phyloP scores from a whole-genome alignment of 2,888 invertebrate species.

The Melangyna quadrimaculata region DNA sequence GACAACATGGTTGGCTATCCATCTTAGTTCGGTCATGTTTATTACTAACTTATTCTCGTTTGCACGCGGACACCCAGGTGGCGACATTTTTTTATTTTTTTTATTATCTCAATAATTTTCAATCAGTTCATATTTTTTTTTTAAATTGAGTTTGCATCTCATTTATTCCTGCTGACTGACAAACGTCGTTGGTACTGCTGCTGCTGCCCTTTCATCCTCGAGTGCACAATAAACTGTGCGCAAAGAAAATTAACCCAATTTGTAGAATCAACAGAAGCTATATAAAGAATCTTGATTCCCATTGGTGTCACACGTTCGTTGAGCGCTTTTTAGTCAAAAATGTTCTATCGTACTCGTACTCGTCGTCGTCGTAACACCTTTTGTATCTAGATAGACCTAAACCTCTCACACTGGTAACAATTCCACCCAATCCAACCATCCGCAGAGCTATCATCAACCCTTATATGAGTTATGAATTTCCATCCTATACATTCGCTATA shows the following conservation, averaged over 20 bases:
- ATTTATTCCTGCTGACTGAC: slow-evolving; percentile 13
- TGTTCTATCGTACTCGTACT: not conserved
- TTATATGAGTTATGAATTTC: slow-evolving; percentile 40
- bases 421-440: not conserved
- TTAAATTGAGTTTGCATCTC: slow-evolving; percentile 4
- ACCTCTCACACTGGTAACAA: not conserved
- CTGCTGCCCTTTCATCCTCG: not conserved
- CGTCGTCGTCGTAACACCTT: not conserved
- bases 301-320: slow-evolving; percentile 29
- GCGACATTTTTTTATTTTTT: not conserved
- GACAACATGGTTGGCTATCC: not conserved
- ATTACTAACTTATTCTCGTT: not conserved
- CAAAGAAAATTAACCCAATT: slow-evolving; percentile 66
- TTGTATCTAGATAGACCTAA: slow-evolving; percentile 18
- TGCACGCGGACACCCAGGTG: not conserved
- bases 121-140: not conserved
- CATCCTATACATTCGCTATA: slow-evolving; percentile 15
- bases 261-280: slow-evolving; percentile 48
- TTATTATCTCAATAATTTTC: not conserved
- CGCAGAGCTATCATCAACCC: not conserved
- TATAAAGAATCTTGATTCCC: slow-evolving; percentile 29
- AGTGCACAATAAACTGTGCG: slow-evolving; percentile 25
- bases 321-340: slow-evolving; percentile 36
- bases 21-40: not conserved
- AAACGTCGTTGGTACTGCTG: not conserved